Evolutionary conservation across 1,140 invertebrate species (phyloP).

Genomic region (Bombus pascuorum): DNA sequence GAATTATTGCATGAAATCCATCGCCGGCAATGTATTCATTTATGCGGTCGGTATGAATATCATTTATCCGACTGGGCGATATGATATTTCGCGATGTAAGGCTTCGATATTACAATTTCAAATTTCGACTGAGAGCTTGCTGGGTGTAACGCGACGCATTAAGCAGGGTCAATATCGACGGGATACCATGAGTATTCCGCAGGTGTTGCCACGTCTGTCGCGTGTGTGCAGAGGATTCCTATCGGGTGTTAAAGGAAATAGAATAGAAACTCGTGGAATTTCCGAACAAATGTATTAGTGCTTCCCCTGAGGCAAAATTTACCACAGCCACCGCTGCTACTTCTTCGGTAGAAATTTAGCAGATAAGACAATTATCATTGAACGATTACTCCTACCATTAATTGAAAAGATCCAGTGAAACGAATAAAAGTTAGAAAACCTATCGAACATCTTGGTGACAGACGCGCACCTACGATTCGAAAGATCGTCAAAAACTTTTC

Average conservation of each 20-base stretch:
- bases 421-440: too few species aligned
- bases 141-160: constrained; percentile 37
- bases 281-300: not conserved
- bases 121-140: constrained; percentile 18
- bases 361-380: not conserved
- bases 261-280: too few species aligned
- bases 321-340: not conserved
- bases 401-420: not conserved
- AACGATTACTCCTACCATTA: not conserved
- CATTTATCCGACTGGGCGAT: constrained; percentile 29
- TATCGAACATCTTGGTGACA: too few species aligned
- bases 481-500: too few species aligned
- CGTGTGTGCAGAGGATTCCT: not conserved
- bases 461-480: too few species aligned
- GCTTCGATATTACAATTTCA: constrained; percentile 48
- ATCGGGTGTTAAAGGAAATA: constrained; percentile 16
- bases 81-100: constrained; percentile 46
- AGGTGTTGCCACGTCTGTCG: constrained; percentile 15
- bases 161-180: constrained; percentile 39
- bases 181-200: constrained; percentile 32
- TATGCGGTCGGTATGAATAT: constrained; percentile 45
- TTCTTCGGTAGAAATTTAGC: not conserved
- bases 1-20: constrained; percentile 24
- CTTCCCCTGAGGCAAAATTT: not conserved
- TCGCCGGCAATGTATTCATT: constrained; percentile 42